A percentile compares a stretch with the other conserved stretches of the same genome.
phyloP scores from a whole-genome alignment of 1,140 invertebrate genomes.

The Drepana arcuata region DNA sequence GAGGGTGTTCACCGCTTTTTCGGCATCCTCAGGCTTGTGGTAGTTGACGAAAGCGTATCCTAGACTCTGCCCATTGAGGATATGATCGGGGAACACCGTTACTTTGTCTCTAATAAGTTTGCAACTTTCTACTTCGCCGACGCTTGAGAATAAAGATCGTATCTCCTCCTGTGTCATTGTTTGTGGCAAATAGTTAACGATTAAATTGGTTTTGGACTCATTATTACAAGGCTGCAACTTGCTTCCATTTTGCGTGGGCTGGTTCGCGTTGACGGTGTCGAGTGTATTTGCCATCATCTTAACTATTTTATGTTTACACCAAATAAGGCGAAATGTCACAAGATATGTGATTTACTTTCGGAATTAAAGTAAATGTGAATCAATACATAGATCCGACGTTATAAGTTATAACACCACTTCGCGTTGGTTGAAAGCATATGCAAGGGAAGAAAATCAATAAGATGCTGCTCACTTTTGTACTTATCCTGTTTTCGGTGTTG shows the following conservation, averaged over 20 bases:
- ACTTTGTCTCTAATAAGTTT: constrained; percentile 93
- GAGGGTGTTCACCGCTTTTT: constrained; percentile 88
- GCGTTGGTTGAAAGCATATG: constrained; percentile 68
- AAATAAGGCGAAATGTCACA: constrained; percentile 43
- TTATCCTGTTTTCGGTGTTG: constrained; percentile 53
- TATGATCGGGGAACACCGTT: constrained; percentile 76
- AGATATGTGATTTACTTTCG: constrained; percentile 22
- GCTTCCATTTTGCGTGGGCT: constrained; percentile 74
- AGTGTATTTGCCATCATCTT: constrained; percentile 71
- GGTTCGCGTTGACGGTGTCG: constrained; percentile 67
- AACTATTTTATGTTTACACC: constrained; percentile 37
- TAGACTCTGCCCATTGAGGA: constrained; percentile 83
- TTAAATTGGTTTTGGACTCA: constrained; percentile 84
- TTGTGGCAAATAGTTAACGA: constrained; percentile 94
- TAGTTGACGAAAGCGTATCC: constrained; percentile 95
- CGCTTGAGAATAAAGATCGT: constrained; percentile 86
- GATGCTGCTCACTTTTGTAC: constrained; percentile 67
- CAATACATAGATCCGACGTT: constrained; percentile 43
- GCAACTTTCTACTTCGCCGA: constrained; percentile 92
- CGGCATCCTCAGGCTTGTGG: constrained; percentile 85
- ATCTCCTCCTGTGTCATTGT: constrained; percentile 95
- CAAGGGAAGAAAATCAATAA: constrained; percentile 71
- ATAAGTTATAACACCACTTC: constrained; percentile 53
- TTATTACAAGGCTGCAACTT: constrained; percentile 73
- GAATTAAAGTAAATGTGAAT: constrained; percentile 30